These are phyloP conservation scores for Xenentodon cancila DNA, from an alignment of 2,797 vertebrate species.

Conservation along the genomic window DNA sequence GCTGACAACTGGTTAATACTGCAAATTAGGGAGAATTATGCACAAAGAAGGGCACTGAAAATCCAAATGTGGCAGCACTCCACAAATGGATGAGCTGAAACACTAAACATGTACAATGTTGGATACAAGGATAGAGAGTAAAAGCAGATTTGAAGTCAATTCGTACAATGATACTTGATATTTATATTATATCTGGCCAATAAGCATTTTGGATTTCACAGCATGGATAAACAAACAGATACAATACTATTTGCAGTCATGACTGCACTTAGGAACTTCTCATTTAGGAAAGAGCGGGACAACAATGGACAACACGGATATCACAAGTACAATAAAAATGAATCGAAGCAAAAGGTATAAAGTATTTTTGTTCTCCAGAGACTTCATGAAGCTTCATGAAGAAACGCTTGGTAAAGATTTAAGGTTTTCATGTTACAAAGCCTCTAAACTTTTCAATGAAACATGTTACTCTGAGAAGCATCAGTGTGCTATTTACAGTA, in stretches of 20 bases:
- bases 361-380: conserved; percentile 1
- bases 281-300: no score
- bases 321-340: conserved; percentile 39
- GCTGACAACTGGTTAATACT: conserved; percentile 13
- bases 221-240: no score
- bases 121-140: neutral
- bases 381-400: neutral
- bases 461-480: no score
- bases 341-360: conserved; percentile 34
- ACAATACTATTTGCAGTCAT: no score
- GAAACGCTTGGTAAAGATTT: neutral
- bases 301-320: neutral
- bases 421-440: no score
- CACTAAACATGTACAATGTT: neutral
- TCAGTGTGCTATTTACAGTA: no score
- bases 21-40: conserved; percentile 38
- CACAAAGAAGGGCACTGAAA: conserved; percentile 6
- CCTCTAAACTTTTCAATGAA: no score
- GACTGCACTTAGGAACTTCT: no score
- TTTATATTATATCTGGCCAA: neutral
- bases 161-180: neutral
- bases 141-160: conserved; percentile 6
- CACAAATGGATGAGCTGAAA: conserved; percentile 5
- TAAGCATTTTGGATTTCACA: no score
- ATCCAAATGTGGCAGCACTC: conserved; percentile 9